phyloP scores from a whole-genome alignment of 2,797 vertebrate species.

The Apodemus agrarius region DNA sequence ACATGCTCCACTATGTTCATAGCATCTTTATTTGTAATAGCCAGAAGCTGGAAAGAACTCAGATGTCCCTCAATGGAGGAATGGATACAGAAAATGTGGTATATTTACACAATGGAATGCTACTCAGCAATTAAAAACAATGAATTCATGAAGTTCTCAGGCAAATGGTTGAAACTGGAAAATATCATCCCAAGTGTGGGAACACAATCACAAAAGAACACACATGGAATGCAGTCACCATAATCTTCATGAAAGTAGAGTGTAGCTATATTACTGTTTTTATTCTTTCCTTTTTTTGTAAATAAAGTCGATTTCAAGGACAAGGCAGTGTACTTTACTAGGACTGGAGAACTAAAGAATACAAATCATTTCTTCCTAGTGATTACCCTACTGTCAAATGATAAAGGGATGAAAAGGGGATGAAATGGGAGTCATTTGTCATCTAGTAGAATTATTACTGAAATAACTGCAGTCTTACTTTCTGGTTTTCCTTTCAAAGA shows the following conservation, averaged over 20 bases:
- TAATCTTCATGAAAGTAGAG: not conserved
- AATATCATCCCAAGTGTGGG: no score
- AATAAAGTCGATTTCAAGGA: not conserved
- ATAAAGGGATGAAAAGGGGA: not conserved
- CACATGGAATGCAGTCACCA: no score
- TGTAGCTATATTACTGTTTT: not conserved
- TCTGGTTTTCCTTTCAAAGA: not conserved
- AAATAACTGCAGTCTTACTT: slow-evolving; percentile 25
- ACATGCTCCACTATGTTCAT: no score
- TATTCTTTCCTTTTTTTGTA: not conserved
- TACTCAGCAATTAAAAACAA: no score
- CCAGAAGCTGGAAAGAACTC: no score
- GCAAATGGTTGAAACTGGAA: no score
- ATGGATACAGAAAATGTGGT: no score
- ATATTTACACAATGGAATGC: no score
- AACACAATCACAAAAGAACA: no score
- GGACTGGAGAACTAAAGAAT: not conserved
- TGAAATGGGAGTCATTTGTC: slow-evolving; percentile 8
- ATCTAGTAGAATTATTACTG: not conserved
- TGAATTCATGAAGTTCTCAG: no score
- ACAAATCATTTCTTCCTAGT: slow-evolving; percentile 30
- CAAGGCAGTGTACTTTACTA: slow-evolving; percentile 16
- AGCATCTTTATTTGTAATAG: no score
- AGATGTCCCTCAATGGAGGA: no score
- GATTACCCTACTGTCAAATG: slow-evolving; percentile 21